Evolutionary conservation across 2,797 vertebrate genomes (phyloP).

Genomic region (Triplophysa bombifrons): DNA sequence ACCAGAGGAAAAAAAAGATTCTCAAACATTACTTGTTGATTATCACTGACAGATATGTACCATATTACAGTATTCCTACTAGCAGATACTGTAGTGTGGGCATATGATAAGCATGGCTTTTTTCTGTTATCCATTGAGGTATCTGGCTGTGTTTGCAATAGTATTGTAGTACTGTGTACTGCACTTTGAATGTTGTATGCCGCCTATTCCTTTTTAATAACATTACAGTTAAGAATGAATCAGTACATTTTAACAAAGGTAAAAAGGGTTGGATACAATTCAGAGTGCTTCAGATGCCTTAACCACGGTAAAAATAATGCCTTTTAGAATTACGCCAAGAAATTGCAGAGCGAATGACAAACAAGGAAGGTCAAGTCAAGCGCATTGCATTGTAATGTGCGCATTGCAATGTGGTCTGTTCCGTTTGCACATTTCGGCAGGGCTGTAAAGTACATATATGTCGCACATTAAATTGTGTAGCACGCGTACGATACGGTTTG

Average conservation of each 20-base stretch:
- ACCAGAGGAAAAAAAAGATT: background rate
- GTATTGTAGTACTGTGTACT: background rate
- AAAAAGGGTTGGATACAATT: background rate
- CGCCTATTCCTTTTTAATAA: background rate
- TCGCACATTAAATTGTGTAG: no score
- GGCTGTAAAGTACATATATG: no score
- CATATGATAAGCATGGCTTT: slow-evolving; percentile 13
- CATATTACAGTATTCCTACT: slow-evolving; percentile 14
- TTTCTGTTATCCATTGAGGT: background rate
- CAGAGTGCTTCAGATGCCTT: background rate
- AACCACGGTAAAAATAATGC: background rate
- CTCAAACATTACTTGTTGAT: background rate
- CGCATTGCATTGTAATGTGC: background rate
- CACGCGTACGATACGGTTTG: no score
- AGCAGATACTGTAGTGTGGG: slow-evolving; percentile 1
- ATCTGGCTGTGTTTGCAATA: background rate
- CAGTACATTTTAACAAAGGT: background rate
- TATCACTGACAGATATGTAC: slow-evolving; percentile 21
- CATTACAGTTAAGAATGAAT: no score
- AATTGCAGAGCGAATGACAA: background rate
- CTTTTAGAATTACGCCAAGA: background rate
- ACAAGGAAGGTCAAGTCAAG: background rate
- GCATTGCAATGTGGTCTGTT: background rate
- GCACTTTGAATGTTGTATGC: background rate
- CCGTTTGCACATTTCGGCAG: background rate